Percentiles rank a stretch among this genome's conserved stretches.
Conservation (phyloP, 2,113 vertebrate genomes). For the Penelope pileata region DNA sequence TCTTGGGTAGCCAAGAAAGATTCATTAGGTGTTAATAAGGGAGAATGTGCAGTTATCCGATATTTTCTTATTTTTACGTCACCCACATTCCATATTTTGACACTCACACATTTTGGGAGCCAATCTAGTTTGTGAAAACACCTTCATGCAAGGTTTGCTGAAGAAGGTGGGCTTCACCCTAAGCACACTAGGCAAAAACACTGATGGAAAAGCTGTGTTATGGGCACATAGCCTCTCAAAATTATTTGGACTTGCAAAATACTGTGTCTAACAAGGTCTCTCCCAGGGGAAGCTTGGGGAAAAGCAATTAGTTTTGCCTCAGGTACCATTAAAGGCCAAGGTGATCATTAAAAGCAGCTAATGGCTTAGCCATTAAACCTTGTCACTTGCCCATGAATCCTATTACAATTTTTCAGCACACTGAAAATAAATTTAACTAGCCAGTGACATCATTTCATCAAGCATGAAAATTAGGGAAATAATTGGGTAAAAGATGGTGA, state of each 20-base stretch:
- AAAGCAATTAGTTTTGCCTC: background rate
- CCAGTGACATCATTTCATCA: background rate
- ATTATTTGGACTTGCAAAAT: background rate
- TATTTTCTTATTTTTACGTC: background rate
- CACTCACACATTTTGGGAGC: background rate
- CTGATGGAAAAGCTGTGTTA: background rate
- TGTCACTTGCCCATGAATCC: background rate
- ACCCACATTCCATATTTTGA: background rate
- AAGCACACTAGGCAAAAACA: background rate
- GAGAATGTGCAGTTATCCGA: background rate
- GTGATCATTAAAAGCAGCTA: background rate
- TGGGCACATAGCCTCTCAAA: background rate
- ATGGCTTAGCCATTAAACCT: background rate
- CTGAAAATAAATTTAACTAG: background rate
- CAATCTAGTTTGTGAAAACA: background rate
- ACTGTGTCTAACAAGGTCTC: background rate
- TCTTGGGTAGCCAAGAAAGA: background rate
- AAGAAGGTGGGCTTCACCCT: background rate
- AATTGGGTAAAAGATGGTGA: background rate
- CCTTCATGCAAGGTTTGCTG: background rate
- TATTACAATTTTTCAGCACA: background rate
- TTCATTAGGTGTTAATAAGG: background rate
- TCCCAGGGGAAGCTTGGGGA: background rate
- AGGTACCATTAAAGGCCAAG: background rate
- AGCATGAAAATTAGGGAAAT: background rate